Evolutionary conservation across 2,888 invertebrate species (phyloP), one percentile per base, ranked within the genome.

Genomic region (Plebejus argus): DNA sequence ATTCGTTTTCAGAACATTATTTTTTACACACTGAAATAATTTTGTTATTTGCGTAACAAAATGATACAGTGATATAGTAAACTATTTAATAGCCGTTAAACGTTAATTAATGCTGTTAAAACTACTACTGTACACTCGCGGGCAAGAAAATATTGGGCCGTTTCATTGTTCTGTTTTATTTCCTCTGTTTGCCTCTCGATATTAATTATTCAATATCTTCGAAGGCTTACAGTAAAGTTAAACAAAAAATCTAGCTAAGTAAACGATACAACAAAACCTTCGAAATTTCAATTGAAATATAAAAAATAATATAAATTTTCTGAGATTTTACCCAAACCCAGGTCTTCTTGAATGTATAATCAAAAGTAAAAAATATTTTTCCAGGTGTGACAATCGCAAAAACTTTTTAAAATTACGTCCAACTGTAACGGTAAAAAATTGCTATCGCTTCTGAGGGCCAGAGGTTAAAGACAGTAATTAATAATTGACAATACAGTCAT

Each of bases 1-100:
- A 84, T 85, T 87, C 84, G 84, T 81, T 79, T 53, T 49, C 35
- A 49, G n/a, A 53, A 39, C 66, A 53, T 28, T 15, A 74, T 74
- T 49, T 74, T 49, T 18, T 7, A 53, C 18, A 53, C 18, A 15
- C 72, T 49, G 15, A 66, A 66, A 33, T 33, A 66, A 23, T 61
- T 8, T 20, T 15, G 5, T 18, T 1, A 53, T 6, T 1, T 23
- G 23, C 20, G 53, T 74, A 53, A 74, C 74, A 53, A 28, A 53
- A 74, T 74, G 74, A 74, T 74, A 74, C 74, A 74, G 66, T 74
- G n/a, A n/a, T n/a, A n/a, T n/a, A n/a, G n/a, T n/a, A n/a, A n/a
- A n/a, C n/a, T n/a, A n/a, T n/a, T n/a, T n/a, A n/a, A n/a, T n/a
- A n/a, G n/a, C n/a, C n/a, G n/a, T n/a, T n/a, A n/a, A n/a, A n/a